Percentiles rank a stretch among this genome's conserved stretches.
These are phyloP conservation scores for Trachelus stipa DNA, from an alignment of 2,888 invertebrate species.

Conservation along the genomic window DNA sequence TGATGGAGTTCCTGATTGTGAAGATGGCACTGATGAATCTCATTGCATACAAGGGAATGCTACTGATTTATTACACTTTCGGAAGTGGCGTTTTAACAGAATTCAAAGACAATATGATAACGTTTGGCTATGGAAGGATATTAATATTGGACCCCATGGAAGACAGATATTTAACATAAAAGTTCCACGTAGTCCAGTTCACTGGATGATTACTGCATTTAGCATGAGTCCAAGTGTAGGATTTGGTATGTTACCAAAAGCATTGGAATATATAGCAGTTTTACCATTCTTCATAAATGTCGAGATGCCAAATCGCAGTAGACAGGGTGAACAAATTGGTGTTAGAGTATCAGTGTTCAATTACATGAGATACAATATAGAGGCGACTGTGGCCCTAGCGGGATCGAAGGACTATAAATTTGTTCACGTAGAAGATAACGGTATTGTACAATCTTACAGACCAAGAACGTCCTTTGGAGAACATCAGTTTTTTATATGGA, in stretches of 20 bases:
- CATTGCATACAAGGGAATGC: constrained; percentile 74
- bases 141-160: constrained; percentile 92
- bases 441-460: constrained; percentile 86
- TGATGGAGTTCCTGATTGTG: constrained; percentile 82
- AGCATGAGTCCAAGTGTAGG: constrained; percentile 89
- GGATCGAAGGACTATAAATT: constrained; percentile 90
- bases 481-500: constrained; percentile 94
- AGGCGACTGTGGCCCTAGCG: constrained; percentile 87
- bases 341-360: constrained; percentile 94
- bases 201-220: constrained; percentile 95
- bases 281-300: constrained; percentile 95
- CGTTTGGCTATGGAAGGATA: constrained; percentile 95
- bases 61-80: constrained; percentile 79
- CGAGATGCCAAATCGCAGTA: constrained; percentile 86
- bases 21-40: constrained; percentile 87
- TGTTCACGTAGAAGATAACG: constrained; percentile 90
- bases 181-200: constrained; percentile 86
- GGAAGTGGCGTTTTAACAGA: constrained; percentile 88
- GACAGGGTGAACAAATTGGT: constrained; percentile 94
- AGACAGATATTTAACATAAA: constrained; percentile 87
- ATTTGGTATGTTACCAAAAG: constrained; percentile 85
- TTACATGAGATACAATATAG: constrained; percentile 86
- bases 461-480: constrained; percentile 92
- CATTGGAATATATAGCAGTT: constrained; percentile 89
- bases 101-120: constrained; percentile 93